phyloP scores from a whole-genome alignment of 2,113 vertebrate species.

The Haplotaxodon microlepis region DNA sequence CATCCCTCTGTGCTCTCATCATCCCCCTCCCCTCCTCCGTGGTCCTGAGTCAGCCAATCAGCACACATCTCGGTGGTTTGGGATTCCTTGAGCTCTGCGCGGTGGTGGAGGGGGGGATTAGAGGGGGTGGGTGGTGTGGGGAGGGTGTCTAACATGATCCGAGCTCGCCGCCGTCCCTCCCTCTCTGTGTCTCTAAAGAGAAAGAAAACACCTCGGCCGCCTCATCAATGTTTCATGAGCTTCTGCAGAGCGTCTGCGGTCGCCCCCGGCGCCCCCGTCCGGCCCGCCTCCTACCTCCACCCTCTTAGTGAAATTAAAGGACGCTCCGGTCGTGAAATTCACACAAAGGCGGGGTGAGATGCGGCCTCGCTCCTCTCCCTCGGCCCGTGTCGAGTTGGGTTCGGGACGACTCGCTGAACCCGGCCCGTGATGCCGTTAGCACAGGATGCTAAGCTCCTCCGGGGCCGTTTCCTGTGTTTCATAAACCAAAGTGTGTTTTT shows the following conservation, averaged over 20 bases:
- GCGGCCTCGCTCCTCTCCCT: not conserved
- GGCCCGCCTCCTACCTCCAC: not conserved
- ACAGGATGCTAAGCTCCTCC: not conserved
- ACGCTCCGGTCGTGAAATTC: not conserved
- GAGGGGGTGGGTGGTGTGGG: not conserved
- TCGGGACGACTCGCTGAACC: not conserved
- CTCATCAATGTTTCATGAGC: conserved; percentile 68
- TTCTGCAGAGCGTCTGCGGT: conserved; percentile 22
- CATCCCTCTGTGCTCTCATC: not conserved
- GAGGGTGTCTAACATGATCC: not conserved
- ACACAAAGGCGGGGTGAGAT: not conserved
- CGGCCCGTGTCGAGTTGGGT: not conserved
- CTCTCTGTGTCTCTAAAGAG: not conserved
- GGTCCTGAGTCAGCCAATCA: conserved; percentile 41
- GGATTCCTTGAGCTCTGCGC: not conserved
- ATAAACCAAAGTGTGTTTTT: not conserved
- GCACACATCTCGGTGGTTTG: not conserved
- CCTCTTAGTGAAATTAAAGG: conserved; percentile 47
- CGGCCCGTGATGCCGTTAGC: not conserved
- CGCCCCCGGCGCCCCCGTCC: not conserved
- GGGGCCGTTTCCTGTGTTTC: not conserved
- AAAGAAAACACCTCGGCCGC: not conserved
- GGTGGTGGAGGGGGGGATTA: not conserved
- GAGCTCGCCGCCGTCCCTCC: not conserved
- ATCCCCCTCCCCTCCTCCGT: conserved; percentile 18